Base-by-base conservation (phyloP, 2,113 vertebrate species). In the Microtus montanus region DNA sequence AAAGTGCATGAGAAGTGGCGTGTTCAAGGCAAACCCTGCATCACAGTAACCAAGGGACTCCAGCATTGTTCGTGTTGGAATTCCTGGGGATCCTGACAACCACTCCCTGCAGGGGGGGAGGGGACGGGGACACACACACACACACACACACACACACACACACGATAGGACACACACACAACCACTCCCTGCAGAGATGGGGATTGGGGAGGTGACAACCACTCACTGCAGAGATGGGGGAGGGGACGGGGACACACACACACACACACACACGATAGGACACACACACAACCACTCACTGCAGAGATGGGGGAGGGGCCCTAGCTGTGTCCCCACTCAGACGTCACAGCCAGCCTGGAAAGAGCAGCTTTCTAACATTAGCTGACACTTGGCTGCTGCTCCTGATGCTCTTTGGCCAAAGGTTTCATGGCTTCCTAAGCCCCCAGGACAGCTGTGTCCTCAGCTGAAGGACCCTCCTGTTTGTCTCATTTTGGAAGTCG, bases 381-480 rank as follows among this genome's bases (percentile, higher is more conserved):
- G 41, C 2, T 0, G 6, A 28, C 2, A 13, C 7, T 28, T 58
- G 19, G 24, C 68, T 66, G 20, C 22, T 30, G 24, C 5, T 73
- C 44, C 33, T 7, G 3, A 66, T 28, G 5, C 2, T 2, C 5
- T 2, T 3, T 14, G 13, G 13, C 66, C 24, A 2, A 8, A 28
- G 12, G 6, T 5, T 58, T 30, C 1, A 33, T 14, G 61, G 58
- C 24, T 68, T 52, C 87, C 64, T 9, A 17, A 13, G 82, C 24
- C 26, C n/a, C 79, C 58, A 13, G 33, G 49, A 58, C 33, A 80
- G 47, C 22, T 63, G 33, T n/a, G 54, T 38, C 52, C 52, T 61
- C 79, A 61, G n/a, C 79, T 41, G 22, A 83, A 54, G 54, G 79
- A 41, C 13, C 54, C 54, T 28, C 54, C n/a, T 83, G 54, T 22